Percentiles rank a stretch among this genome's conserved stretches.
These are phyloP conservation scores for Tanypteryx hageni DNA, from an alignment of 2,888 invertebrate species.

Conservation along the genomic window DNA sequence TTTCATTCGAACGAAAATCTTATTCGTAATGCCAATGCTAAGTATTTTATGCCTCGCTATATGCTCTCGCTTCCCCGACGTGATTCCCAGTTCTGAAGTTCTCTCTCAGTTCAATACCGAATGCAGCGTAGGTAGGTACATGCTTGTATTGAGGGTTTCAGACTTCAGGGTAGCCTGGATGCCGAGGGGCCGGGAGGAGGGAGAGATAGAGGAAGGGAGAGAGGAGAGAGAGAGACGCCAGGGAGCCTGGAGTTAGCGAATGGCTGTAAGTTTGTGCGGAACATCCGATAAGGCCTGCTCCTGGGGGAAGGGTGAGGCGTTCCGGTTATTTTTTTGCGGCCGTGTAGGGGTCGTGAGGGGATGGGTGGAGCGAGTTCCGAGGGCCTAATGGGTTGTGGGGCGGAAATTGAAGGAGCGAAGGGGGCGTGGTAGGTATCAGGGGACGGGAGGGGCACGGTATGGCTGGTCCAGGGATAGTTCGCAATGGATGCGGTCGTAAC, in stretches of 20 bases:
- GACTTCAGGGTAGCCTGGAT: background rate
- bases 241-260: background rate
- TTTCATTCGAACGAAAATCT: background rate
- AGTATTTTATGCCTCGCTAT: background rate
- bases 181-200: background rate
- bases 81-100: background rate
- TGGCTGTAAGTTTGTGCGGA: conserved; percentile 35
- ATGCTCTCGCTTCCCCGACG: background rate
- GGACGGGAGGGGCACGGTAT: no score
- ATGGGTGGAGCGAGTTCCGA: background rate
- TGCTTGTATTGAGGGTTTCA: background rate
- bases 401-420: conserved; percentile 34
- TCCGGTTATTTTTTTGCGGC: background rate
- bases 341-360: background rate
- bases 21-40: background rate
- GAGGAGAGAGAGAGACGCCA: background rate
- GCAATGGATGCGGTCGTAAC: conserved; percentile 16
- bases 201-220: background rate
- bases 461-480: background rate
- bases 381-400: conserved; percentile 28
- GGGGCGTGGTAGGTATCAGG: background rate
- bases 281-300: conserved; percentile 38
- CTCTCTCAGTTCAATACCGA: background rate
- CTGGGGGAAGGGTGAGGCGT: background rate
- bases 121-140: background rate